Evolutionary conservation across 2,113 vertebrate species (phyloP).

Genomic region (Brachypodius melanocephalos): DNA sequence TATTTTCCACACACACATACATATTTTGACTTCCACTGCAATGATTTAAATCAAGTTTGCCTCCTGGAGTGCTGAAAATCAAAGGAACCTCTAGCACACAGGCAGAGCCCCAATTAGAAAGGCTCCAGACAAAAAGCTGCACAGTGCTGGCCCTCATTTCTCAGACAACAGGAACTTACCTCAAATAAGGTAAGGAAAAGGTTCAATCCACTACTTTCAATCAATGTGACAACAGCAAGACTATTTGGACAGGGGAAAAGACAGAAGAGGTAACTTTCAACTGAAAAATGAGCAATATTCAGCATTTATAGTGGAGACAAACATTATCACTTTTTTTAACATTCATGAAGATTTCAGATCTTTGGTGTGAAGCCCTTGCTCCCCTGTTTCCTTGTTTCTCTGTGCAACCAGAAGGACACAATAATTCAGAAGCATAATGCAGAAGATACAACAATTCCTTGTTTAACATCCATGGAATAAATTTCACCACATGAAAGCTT

Average conservation of each 20-base stretch:
- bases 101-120: background rate
- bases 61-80: slow-evolving; percentile 5
- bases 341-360: background rate
- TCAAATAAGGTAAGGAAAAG: background rate
- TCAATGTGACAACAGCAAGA: background rate
- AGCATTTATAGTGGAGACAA: background rate
- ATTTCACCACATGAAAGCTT: background rate
- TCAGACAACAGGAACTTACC: background rate
- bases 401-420: background rate
- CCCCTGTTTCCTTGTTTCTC: background rate
- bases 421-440: background rate
- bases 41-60: background rate
- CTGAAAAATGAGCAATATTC: background rate
- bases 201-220: background rate
- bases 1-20: background rate
- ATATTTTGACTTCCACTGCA: background rate
- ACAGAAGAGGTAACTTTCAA: background rate
- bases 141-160: background rate
- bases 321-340: background rate
- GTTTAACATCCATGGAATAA: background rate
- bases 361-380: background rate
- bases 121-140: background rate
- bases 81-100: background rate
- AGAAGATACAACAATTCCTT: background rate
- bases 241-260: background rate